A percentile compares a stretch with the other conserved stretches of the same genome.
Evolutionary conservation across 2,797 vertebrate species (phyloP).

Genomic region (Otolemur crassicaudatus): DNA sequence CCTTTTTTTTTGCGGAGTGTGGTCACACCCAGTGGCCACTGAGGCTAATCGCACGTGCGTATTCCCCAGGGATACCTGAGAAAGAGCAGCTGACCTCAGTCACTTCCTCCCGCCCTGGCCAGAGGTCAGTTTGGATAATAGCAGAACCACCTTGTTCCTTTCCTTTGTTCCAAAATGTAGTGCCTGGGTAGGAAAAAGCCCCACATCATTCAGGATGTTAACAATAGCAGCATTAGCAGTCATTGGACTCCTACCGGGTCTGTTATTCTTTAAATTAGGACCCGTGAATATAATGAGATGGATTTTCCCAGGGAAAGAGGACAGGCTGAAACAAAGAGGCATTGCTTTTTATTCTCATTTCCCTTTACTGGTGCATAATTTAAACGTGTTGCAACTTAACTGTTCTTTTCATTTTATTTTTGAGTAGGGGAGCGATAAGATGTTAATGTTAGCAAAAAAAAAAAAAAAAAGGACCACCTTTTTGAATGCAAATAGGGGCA

Average conservation of each 20-base stretch:
- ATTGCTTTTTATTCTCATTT: constrained; percentile 67
- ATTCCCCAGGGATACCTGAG: constrained; percentile 80
- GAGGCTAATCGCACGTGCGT: constrained; percentile 82
- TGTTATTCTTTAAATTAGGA: constrained; percentile 78
- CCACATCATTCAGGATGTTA: constrained; percentile 65
- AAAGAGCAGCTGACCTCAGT: constrained; percentile 68
- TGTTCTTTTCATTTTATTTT: constrained; percentile 73
- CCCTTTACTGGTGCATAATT: constrained; percentile 71
- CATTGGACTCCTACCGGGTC: constrained; percentile 46
- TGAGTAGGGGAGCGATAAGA: constrained; percentile 27
- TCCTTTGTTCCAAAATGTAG: constrained; percentile 65
- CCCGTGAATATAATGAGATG: constrained; percentile 73
- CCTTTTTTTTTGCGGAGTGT: constrained; percentile 82
- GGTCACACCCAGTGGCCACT: constrained; percentile 89
- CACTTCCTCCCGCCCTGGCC: constrained; percentile 55
- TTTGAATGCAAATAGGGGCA: constrained; percentile 73
- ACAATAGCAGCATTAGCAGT: constrained; percentile 65
- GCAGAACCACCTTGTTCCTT: constrained; percentile 56
- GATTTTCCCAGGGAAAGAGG: constrained; percentile 79
- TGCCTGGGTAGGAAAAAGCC: constrained; percentile 71
- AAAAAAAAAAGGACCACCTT: constrained; percentile 57
- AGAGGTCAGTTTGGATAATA: constrained; percentile 56
- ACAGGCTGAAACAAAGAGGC: constrained; percentile 76
- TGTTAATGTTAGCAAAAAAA: constrained; percentile 68
- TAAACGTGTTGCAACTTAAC: constrained; percentile 70